phyloP scores from a whole-genome alignment of 2,797 vertebrate genomes.

The Micromesistius poutassou region DNA sequence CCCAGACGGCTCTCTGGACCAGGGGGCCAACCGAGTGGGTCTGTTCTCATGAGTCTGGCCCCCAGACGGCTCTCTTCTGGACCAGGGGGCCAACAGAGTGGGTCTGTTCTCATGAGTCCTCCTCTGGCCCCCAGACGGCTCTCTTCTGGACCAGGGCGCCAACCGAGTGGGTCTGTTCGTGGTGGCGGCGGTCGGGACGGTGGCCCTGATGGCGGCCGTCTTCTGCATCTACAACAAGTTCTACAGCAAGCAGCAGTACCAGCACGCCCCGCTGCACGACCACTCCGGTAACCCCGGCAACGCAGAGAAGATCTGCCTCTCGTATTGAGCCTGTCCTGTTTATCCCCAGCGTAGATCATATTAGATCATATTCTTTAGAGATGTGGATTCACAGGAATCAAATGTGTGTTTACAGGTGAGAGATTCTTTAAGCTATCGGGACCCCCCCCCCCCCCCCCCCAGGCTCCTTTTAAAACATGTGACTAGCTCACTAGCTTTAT shows the following conservation, averaged over 20 bases:
- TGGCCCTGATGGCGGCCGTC: slow-evolving; percentile 71
- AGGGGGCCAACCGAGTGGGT: slow-evolving; percentile 61
- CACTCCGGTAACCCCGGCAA: slow-evolving; percentile 52
- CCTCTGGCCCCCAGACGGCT: slow-evolving; percentile 45
- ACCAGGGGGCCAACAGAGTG: too few species aligned
- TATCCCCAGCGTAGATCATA: too few species aligned
- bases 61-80: too few species aligned
- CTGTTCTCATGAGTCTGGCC: slow-evolving; percentile 52
- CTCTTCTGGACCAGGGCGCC: slow-evolving; percentile 47
- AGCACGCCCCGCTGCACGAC: slow-evolving; percentile 65
- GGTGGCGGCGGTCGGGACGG: slow-evolving; percentile 68
- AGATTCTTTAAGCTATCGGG: too few species aligned
- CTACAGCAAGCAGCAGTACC: slow-evolving; percentile 73
- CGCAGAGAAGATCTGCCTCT: neutral
- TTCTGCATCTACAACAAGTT: slow-evolving; percentile 80
- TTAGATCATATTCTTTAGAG: too few species aligned
- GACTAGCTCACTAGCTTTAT: too few species aligned
- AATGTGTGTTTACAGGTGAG: too few species aligned
- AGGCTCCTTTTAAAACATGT: too few species aligned
- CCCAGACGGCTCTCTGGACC: slow-evolving; percentile 52
- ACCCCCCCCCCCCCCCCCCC: too few species aligned
- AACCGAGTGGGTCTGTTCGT: slow-evolving; percentile 71
- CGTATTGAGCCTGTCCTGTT: neutral
- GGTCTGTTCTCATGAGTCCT: neutral
- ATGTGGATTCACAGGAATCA: too few species aligned